These are phyloP conservation scores for Acrobasis consociella DNA, from an alignment of 2,888 invertebrate genomes.

Conservation along the genomic window DNA sequence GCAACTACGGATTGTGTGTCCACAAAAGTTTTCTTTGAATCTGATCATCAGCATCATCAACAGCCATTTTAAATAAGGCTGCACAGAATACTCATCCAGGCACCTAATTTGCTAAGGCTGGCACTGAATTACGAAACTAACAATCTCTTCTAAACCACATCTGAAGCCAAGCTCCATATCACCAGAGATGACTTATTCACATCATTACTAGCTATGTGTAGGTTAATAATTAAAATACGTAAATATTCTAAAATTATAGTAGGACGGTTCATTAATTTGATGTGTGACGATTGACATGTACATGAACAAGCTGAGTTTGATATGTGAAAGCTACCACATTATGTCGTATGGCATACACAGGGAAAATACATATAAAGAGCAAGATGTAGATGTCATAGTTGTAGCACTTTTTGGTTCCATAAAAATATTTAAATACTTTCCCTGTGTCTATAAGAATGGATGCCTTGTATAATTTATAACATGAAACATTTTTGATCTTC, in stretches of 20 bases:
- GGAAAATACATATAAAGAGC: background rate
- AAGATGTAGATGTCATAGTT: no score
- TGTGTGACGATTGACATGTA: slow-evolving; percentile 45
- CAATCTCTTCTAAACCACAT: background rate
- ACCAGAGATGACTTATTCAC: slow-evolving; percentile 13
- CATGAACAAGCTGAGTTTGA: slow-evolving; percentile 45
- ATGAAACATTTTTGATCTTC: slow-evolving; percentile 24
- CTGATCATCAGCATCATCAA: no score
- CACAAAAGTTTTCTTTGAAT: no score
- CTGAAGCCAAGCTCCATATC: background rate
- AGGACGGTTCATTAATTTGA: slow-evolving; percentile 69
- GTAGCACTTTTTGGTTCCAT: no score
- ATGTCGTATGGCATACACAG: background rate
- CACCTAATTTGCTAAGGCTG: no score
- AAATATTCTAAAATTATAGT: slow-evolving; percentile 55
- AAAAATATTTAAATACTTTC: background rate
- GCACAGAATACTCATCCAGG: no score
- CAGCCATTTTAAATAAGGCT: no score
- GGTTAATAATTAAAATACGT: slow-evolving; percentile 33
- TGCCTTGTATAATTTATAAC: slow-evolving; percentile 18
- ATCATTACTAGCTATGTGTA: slow-evolving; percentile 12
- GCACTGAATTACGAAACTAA: no score
- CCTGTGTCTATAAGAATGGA: background rate
- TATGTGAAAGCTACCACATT: slow-evolving; percentile 60
- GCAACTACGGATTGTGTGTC: no score